phyloP scores from a whole-genome alignment of 2,797 vertebrate species.

The Acanthis flammea region DNA sequence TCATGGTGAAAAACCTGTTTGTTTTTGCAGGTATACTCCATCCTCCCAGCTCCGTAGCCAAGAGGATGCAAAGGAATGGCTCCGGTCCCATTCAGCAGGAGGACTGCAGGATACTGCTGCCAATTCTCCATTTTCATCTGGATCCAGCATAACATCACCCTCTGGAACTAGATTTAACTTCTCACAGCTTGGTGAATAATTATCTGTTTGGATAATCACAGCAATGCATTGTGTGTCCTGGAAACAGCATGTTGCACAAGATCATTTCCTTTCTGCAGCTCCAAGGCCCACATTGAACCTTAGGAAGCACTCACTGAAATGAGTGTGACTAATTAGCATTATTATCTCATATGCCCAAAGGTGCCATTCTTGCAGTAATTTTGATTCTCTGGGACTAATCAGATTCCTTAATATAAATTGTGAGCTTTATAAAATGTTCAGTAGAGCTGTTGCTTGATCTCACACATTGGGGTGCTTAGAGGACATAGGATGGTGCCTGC shows the following conservation, averaged over 20 bases:
- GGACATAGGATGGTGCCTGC: background rate
- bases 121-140: conserved; percentile 93
- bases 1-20: background rate
- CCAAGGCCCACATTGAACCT: background rate
- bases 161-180: conserved; percentile 96
- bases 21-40: conserved; percentile 84
- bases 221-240: background rate
- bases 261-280: background rate
- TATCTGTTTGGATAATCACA: background rate
- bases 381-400: background rate
- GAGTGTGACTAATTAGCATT: background rate
- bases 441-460: background rate
- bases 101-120: conserved; percentile 90
- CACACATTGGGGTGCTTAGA: background rate
- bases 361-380: background rate
- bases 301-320: background rate
- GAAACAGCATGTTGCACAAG: background rate
- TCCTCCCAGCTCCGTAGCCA: conserved; percentile 89
- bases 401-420: background rate
- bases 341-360: background rate
- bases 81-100: conserved; percentile 93
- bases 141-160: conserved; percentile 93
- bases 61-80: conserved; percentile 95
- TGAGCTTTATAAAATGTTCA: background rate
- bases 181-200: conserved; percentile 86